Percentiles rank a stretch among this genome's conserved stretches.
These are phyloP conservation scores for Elachura formosa DNA, from an alignment of 2,113 vertebrate genomes.

Conservation along the genomic window DNA sequence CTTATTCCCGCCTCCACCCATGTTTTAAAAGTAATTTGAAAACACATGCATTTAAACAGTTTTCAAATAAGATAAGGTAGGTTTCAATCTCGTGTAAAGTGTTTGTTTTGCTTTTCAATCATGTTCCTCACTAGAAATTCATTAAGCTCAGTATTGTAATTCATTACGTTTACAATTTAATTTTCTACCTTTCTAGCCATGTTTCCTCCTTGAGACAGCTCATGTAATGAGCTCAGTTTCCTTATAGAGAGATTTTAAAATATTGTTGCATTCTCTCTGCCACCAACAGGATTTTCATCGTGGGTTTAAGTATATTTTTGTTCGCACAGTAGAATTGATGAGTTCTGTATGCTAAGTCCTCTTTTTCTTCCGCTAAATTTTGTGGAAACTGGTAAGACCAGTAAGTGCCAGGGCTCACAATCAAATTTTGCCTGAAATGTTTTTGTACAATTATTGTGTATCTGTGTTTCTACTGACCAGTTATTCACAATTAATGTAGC, in stretches of 20 bases:
- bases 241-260: neutral
- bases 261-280: neutral
- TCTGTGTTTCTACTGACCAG: neutral
- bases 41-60: neutral
- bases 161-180: neutral
- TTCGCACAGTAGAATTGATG: neutral
- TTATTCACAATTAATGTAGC: neutral
- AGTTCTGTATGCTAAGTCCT: neutral
- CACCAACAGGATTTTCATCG: neutral
- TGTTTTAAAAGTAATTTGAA: neutral
- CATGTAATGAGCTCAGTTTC: neutral
- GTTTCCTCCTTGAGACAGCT: neutral
- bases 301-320: neutral
- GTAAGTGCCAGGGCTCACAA: too few species aligned
- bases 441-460: neutral
- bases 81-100: neutral
- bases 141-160: neutral
- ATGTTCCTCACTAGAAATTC: neutral
- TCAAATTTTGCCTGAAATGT: neutral
- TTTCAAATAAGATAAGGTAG: neutral
- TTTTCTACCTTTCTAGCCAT: neutral
- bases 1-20: rapidly evolving
- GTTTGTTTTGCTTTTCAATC: neutral
- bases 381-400: too few species aligned
- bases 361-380: neutral